Evolutionary conservation across 1,140 invertebrate genomes (phyloP), one percentile per base, ranked within the genome.

Genomic region (Sminthurinus signatus): DNA sequence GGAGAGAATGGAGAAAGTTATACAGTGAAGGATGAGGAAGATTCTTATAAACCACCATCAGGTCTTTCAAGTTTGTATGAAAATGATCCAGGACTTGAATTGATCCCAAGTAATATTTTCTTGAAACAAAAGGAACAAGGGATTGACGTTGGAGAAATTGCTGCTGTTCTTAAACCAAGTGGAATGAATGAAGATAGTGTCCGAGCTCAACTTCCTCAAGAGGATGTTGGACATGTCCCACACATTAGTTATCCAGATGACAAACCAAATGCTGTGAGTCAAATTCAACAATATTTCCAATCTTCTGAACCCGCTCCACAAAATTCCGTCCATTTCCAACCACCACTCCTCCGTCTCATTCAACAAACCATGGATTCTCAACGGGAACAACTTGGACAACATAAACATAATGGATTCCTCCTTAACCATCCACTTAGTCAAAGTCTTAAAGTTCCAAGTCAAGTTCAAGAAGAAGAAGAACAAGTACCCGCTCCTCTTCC

Each of bases 81-180:
- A n/a, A 54, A 60, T 52, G 64, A 65, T 42, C 32, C 62, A 2
- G 46, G 50, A 12, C 36, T 56, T 55, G 62, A 65, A 65, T 32
- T 69, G 0, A 60, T 65, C 14, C 58, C 62, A 19, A 65, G 58
- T 23, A 39, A 48, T 31, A n/a, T 42, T 5, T 69, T 61, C 39
- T 69, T 60, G 29, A 69, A 48, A 28, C 57, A 62, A 31, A 54
- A 65, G 31, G 64, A 69, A 15, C 48, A 29, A 3, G 57, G 64
- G 12, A 58, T 65, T 46, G 36, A 43, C n/a, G 36, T 61, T n/a
- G 23, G 36, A 10, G 54, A 25, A n/a, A 61, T 71, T 19, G 66
- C 66, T 0, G 70, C 70, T 1, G 67, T 71, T 25, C 60, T 71
- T 12, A 68, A 68, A 44, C 70, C 70, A 2, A 27, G 55, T 17